These are phyloP conservation scores for Bombus fervidus DNA, from an alignment of 1,140 invertebrate species.

Conservation along the genomic window DNA sequence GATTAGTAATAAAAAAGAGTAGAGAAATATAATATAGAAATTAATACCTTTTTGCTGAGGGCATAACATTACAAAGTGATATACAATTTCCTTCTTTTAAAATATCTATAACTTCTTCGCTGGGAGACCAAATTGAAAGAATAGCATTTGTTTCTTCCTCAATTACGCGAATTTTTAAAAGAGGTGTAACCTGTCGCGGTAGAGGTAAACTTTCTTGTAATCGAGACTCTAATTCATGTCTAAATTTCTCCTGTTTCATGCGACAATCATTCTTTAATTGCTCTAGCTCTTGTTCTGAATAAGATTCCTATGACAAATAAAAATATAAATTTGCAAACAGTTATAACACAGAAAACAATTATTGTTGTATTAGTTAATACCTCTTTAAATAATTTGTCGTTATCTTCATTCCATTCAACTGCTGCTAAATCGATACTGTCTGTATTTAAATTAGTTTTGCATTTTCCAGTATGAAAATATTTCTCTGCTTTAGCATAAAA, in stretches of 20 bases:
- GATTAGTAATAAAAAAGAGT: conserved; percentile 31
- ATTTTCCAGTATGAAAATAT: conserved; percentile 53
- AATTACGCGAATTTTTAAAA: conserved; percentile 82
- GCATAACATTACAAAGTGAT: conserved; percentile 79
- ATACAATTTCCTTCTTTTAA: conserved; percentile 84
- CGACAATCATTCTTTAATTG: conserved; percentile 48
- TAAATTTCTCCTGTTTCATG: conserved; percentile 66
- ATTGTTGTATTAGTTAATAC: conserved; percentile 21
- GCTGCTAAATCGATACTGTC: conserved; percentile 38
- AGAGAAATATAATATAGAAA: conserved; percentile 62
- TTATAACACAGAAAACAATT: conserved; percentile 15
- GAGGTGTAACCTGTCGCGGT: conserved; percentile 79
- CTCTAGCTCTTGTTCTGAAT: conserved; percentile 36
- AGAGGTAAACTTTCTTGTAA: conserved; percentile 71
- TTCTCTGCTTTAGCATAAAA: conserved; percentile 72
- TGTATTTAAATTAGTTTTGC: conserved; percentile 22
- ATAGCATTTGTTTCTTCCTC: conserved; percentile 80
- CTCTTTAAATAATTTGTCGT: conserved; percentile 36
- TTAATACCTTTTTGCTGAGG: conserved; percentile 81
- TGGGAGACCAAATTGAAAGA: conserved; percentile 85
- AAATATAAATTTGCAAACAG: neutral
- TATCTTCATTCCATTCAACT: conserved; percentile 40
- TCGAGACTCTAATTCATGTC: conserved; percentile 69
- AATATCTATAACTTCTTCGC: conserved; percentile 81
- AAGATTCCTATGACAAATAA: conserved; percentile 35